Evolutionary conservation across 2,888 invertebrate species (phyloP), one percentile per base, ranked within the genome.

Genomic region (Tinea trinotella): DNA sequence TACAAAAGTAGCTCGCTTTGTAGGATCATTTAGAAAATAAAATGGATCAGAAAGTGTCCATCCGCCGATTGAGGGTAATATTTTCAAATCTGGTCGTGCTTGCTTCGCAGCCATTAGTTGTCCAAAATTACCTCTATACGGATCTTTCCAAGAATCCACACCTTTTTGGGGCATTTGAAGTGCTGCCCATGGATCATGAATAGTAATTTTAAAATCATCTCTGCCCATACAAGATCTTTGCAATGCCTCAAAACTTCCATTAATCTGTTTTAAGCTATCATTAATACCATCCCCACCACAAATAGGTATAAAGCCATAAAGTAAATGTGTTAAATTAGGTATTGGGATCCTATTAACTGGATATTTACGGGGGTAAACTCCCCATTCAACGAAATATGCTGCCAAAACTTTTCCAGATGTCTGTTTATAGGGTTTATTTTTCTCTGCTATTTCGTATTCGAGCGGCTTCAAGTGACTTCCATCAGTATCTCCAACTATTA

Each of bases 21-120:
- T 61, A 59, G 74, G 68, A 57, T 84, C 84, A 10, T 70, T 73
- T 57, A 85, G 79, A 66, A 79, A 85, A 67, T 76, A 85, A 71
- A 84, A 85, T 0, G 84, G 84, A 68, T 85, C 84, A 4, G 84
- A 84, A 1, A 85, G 61, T 0, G 84, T 85, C 84, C 84, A 85
- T 15, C 84, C 84, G 55, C 84, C 84, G 22, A 85, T 61, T 1
- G 84, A 85, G n/a, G 84, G 84, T 18, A 85, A 64, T 36, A 85
- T 78, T 61, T 85, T 85, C 52, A 85, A 54, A 53, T 85, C 84
- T 5, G 84, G 85, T 59, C 69, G 76, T 0, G 79, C 78, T 61
- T 81, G 82, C 63, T 85, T 85, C 55, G 85, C 69, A 61, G 80
- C 77, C 84, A 85, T 85, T 57, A 85, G 61, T 56, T 85, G 85